A percentile compares a stretch with the other conserved stretches of the same genome.
Evolutionary conservation across 2,113 vertebrate genomes (phyloP).

Genomic region (Hassar affinis): DNA sequence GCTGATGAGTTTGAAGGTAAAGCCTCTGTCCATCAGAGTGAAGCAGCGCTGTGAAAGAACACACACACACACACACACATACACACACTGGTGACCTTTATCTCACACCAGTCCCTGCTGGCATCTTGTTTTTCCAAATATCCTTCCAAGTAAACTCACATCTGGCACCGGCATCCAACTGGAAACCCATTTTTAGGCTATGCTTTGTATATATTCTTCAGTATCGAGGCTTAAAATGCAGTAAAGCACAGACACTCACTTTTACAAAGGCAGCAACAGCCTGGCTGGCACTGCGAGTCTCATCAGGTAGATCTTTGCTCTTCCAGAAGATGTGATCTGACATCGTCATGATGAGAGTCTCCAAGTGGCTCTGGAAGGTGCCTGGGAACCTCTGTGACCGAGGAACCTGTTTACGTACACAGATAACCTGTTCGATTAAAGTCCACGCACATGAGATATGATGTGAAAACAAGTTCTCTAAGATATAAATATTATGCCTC

Average conservation of each 20-base stretch:
- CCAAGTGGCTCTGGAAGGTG: conserved; percentile 84
- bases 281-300: conserved; percentile 88
- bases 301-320: conserved; percentile 83
- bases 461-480: neutral
- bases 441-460: neutral
- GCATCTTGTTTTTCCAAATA: neutral
- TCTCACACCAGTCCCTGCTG: neutral
- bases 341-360: conserved; percentile 83
- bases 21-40: conserved; percentile 94
- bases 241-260: conserved; percentile 65
- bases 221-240: neutral
- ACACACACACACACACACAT: neutral
- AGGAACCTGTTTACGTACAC: conserved; percentile 73
- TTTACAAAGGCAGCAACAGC: conserved; percentile 89
- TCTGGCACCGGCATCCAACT: neutral
- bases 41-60: conserved; percentile 85
- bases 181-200: neutral
- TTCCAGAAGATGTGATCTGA: conserved; percentile 94
- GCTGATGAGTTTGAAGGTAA: conserved; percentile 90
- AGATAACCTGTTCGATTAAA: neutral
- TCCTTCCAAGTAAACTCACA: neutral
- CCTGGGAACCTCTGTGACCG: conserved; percentile 87
- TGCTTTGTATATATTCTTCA: neutral
- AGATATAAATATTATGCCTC: neutral
- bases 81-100: neutral